Conservation (phyloP, 2,113 vertebrate genomes). For the Arvicanthis niloticus region DNA sequence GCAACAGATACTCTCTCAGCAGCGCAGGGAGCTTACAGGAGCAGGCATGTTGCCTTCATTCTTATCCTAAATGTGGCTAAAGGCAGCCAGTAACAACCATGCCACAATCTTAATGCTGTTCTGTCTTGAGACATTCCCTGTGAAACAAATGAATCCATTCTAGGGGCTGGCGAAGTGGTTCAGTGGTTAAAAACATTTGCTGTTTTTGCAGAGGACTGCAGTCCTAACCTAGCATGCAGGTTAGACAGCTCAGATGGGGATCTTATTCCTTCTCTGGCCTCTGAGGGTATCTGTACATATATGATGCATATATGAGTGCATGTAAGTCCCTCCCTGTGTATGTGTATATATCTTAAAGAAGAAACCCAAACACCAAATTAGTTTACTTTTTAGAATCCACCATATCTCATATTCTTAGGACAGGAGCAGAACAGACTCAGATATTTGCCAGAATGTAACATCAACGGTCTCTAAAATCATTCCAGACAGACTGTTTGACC, state of each 20-base stretch:
- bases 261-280: not conserved
- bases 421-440: too few relatives aligned
- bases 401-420: not conserved
- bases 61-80: not conserved
- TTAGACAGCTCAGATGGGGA: not conserved
- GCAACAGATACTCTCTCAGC: not conserved
- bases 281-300: not conserved
- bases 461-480: too few relatives aligned
- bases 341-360: not conserved
- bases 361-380: not conserved
- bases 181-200: not conserved
- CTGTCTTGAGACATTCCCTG: not conserved
- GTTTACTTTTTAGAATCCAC: not conserved
- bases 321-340: too few relatives aligned
- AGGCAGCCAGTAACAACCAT: not conserved
- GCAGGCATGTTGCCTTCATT: not conserved
- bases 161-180: not conserved
- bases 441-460: not conserved
- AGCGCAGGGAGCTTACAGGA: not conserved
- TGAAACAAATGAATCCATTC: not conserved
- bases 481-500: not conserved
- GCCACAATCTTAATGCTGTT: too few relatives aligned
- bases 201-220: not conserved
- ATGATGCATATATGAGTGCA: not conserved
- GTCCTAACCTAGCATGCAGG: not conserved